phyloP scores from a whole-genome alignment of 2,797 vertebrate genomes.

The Gila robusta region DNA sequence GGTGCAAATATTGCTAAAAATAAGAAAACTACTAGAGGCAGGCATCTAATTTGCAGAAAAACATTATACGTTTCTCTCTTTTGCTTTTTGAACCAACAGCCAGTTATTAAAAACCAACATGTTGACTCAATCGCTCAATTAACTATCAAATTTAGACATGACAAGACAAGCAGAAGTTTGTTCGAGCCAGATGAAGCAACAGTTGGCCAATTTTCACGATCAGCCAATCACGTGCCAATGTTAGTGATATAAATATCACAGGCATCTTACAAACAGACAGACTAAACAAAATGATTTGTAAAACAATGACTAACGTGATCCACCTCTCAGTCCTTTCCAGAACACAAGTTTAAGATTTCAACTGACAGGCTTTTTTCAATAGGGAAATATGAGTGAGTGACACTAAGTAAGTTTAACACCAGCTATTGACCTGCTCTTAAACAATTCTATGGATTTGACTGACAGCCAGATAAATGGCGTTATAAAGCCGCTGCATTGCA shows the following conservation, averaged over 20 bases:
- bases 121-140: constrained; percentile 15
- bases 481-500: neutral
- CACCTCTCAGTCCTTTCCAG: neutral
- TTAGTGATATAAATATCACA: constrained; percentile 10
- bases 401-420: neutral
- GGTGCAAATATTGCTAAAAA: constrained; percentile 36
- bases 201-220: constrained; percentile 20
- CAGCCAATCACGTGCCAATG: neutral
- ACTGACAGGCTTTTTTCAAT: neutral
- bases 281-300: constrained; percentile 28
- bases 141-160: constrained; percentile 16
- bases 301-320: constrained; percentile 11
- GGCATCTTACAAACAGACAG: constrained; percentile 13
- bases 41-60: constrained; percentile 10
- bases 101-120: constrained; percentile 4
- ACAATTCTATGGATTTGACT: constrained; percentile 7
- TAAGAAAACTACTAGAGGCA: constrained; percentile 18
- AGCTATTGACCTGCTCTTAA: constrained; percentile 15
- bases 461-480: neutral
- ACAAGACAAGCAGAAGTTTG: neutral
- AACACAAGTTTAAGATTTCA: constrained; percentile 1
- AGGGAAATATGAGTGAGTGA: constrained; percentile 4
- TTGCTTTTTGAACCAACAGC: neutral
- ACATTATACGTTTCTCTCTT: neutral
- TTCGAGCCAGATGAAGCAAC: constrained; percentile 25